Conservation (phyloP, 2,888 invertebrate species). For the Lepidocyrtoides sp. region DNA sequence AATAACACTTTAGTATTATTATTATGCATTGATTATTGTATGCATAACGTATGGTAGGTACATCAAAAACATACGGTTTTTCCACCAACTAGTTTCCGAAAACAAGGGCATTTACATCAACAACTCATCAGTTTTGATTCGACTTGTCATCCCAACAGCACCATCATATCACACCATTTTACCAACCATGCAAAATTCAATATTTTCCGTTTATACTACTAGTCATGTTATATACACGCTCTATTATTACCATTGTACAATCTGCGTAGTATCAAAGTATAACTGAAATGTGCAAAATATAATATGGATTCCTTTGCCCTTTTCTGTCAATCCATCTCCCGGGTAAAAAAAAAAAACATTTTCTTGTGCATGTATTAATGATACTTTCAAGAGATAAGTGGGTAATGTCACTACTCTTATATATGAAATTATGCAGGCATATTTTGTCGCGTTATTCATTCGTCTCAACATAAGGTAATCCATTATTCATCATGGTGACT, state of each 20-base stretch:
- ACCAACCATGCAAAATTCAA: not conserved
- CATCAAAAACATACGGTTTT: not conserved
- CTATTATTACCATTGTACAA: not conserved
- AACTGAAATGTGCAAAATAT: not conserved
- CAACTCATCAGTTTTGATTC: conserved; percentile 68
- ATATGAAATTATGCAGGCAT: not conserved
- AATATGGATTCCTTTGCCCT: conserved; percentile 2
- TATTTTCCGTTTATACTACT: not conserved
- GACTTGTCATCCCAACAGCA: conserved; percentile 55
- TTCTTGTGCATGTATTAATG: conserved; percentile 3
- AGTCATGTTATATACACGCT: not conserved
- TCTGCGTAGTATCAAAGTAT: not conserved
- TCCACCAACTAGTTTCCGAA: not conserved
- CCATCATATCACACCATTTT: not conserved
- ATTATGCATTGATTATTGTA: conserved; percentile 11
- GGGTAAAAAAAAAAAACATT: too few relatives aligned
- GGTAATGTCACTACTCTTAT: not conserved
- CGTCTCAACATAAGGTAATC: not conserved
- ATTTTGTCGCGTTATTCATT: not conserved
- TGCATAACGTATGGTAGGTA: not conserved
- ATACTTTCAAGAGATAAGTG: not conserved
- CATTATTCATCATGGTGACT: not conserved
- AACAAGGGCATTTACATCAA: conserved; percentile 46
- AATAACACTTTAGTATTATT: not conserved
- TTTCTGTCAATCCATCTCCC: not conserved